Base-by-base conservation (phyloP, 2,113 vertebrate species). In the Nestor notabilis region DNA sequence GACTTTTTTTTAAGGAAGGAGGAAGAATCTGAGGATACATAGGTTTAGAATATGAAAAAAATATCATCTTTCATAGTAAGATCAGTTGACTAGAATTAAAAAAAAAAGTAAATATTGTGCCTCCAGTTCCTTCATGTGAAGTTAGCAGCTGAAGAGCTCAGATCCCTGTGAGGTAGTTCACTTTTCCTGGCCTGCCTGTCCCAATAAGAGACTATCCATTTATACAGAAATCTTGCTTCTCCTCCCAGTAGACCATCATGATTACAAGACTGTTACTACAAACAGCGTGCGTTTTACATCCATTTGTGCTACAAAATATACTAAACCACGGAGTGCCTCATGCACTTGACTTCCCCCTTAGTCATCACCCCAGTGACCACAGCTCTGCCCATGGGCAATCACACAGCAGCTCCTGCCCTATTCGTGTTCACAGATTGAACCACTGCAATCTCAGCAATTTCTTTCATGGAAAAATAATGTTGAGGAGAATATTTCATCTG, bases 401-500 rank as follows among this genome's bases (percentile, higher is more conserved):
- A 93, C 72, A 41, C 86, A 83, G 87, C 80, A 93, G 83, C 61
- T 89, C 69, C 87, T 56, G 24, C 33, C 81, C 58, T 80, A 35
- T 93, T 58, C 70, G 66, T 93, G 87, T 63, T 93, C 94, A 87
- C 56, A 89, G 65, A 79, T 53, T 24, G 10, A 91, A 41, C 55
- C 12, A 2, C 19, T 0, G 1, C 91, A 72, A 87, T 49, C 61
- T 95, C 95, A 93, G 89, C 89, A 76, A n/a, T 85, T 95, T 91
- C 87, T 80, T 93, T 94, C 86, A 85, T 29, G 66, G 44, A 79
- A 71, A 94, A 97, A 91, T 70, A 92, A 82, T 91, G 72, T 3
- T 12, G 28, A n/a, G 35, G 78, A 82, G 39, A 91, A 81, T 64
- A 72, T 87, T 97, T 95, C 87, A 95, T 92, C 95, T 96, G 92